These are phyloP conservation scores for Heliconius melpomene DNA, from an alignment of 1,140 invertebrate species.

Conservation along the genomic window DNA sequence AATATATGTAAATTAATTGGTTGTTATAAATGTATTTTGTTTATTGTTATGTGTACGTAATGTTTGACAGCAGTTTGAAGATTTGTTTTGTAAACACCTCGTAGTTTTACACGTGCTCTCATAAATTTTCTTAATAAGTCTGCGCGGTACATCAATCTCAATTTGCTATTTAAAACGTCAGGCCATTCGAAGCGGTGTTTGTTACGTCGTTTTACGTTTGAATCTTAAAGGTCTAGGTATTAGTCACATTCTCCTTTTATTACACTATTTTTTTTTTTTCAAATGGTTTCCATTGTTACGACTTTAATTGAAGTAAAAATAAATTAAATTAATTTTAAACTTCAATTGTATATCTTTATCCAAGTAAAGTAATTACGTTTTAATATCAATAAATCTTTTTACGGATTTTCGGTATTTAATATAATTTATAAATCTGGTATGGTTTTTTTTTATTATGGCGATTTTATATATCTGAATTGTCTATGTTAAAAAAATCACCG, in stretches of 20 bases:
- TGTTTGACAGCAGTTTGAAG: conserved; percentile 2
- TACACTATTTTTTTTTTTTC: not conserved
- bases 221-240: not conserved
- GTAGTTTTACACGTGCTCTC: not conserved
- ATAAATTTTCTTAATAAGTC: conserved; percentile 7
- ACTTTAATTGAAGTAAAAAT: not conserved
- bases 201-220: conserved; percentile 6
- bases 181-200: conserved; percentile 17
- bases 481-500: no score
- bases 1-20: not conserved
- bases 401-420: no score
- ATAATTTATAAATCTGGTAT: no score
- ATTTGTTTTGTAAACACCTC: conserved; percentile 1
- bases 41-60: not conserved
- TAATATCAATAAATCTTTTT: no score
- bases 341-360: no score
- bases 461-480: no score
- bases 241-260: not conserved
- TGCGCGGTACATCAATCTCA: conserved; percentile 14
- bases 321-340: no score
- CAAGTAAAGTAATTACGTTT: no score
- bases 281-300: not conserved
- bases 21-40: no score
- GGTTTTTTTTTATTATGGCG: no score
- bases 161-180: conserved; percentile 27